phyloP scores from a whole-genome alignment of 2,797 vertebrate species.

The Hozukius guyotensis region DNA sequence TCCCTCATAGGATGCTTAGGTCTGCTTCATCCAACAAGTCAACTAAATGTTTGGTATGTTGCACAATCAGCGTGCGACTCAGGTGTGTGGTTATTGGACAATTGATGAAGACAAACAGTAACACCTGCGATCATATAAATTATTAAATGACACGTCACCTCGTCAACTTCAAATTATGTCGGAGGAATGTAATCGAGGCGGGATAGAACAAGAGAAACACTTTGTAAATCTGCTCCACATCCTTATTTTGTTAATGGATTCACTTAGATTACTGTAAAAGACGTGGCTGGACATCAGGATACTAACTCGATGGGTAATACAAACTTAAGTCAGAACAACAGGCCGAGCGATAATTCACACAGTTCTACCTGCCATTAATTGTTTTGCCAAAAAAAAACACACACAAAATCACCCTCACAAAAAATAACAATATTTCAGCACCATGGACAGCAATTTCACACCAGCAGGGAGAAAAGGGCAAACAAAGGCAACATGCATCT shows the following conservation, averaged over 20 bases:
- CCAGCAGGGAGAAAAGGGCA: neutral
- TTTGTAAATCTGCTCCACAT: neutral
- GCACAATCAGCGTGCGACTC: neutral
- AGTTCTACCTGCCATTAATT: neutral
- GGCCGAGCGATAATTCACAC: too few species aligned
- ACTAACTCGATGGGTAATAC: too few species aligned
- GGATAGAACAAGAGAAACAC: neutral
- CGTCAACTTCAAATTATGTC: neutral
- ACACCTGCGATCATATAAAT: neutral
- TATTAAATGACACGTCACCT: neutral
- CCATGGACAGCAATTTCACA: neutral
- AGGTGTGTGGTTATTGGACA: neutral
- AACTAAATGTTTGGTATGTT: neutral
- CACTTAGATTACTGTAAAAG: neutral
- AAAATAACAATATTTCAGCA: neutral
- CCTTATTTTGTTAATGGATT: neutral
- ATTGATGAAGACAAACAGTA: neutral
- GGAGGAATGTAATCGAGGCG: too few species aligned
- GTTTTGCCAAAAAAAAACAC: neutral
- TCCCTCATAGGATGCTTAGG: too few species aligned
- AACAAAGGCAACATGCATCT: neutral
- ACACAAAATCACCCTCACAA: neutral
- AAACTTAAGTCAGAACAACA: neutral
- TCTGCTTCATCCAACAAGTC: neutral
- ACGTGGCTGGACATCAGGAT: fast-evolving